Percentiles rank a stretch among this genome's conserved stretches.
Conservation (phyloP, 1,140 invertebrate genomes). For the Lepeophtheirus salmonis region DNA sequence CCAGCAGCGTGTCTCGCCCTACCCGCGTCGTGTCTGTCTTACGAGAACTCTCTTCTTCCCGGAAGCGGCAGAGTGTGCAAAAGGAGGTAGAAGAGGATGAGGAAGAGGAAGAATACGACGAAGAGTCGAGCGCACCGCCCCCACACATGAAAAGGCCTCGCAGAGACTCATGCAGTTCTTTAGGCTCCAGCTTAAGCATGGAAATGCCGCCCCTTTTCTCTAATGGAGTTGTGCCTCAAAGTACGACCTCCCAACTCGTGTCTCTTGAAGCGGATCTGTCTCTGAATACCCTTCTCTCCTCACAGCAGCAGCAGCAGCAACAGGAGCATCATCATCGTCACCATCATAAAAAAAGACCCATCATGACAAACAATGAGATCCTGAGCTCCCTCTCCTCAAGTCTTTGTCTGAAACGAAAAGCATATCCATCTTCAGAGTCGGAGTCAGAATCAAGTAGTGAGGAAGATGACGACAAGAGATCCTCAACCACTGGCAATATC, state of each 20-base stretch:
- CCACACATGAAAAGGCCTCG: conserved; percentile 1
- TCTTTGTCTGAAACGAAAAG: background rate
- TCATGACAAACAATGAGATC: background rate
- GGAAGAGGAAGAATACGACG: background rate
- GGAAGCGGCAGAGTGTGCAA: background rate
- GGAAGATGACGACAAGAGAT: background rate
- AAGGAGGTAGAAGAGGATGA: background rate
- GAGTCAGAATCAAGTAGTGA: background rate
- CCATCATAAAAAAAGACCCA: background rate
- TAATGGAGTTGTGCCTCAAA: conserved; percentile 15
- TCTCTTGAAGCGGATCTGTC: conserved; percentile 13
- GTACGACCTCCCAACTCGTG: conserved; percentile 12
- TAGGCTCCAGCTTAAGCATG: conserved; percentile 14
- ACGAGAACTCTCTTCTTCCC: background rate
- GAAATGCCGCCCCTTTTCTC: conserved; percentile 18
- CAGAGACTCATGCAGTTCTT: background rate
- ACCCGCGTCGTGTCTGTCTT: background rate
- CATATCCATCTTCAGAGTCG: background rate
- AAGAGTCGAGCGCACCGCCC: background rate
- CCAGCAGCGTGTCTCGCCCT: background rate
- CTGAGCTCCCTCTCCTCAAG: background rate
- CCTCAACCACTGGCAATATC: too few species aligned
- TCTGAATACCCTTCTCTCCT: background rate
- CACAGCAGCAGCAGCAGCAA: conserved; percentile 3
- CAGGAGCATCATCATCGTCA: background rate